Evolutionary conservation across 1,140 invertebrate species (phyloP), one percentile per base, ranked within the genome.

Genomic region (Zaprionus gabonicus): DNA sequence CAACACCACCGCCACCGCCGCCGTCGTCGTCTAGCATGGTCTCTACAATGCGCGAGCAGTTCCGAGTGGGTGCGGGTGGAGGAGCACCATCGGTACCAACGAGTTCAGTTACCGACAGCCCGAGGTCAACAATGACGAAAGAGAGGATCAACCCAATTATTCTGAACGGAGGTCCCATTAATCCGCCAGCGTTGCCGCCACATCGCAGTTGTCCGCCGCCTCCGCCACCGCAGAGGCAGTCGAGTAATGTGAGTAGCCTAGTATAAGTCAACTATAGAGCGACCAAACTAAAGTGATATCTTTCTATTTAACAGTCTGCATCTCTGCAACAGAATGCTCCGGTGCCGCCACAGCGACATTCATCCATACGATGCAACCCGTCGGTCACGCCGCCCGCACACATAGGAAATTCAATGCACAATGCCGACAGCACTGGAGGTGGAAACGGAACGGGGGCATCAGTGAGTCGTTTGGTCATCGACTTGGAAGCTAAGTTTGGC

Each of bases 401-500:
- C 73, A 80, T 91, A 66, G 77, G 78, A 27, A 87, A 83, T 69
- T 53, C 83, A 28, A 77, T 81, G 71, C 85, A 81, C 44, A 73
- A 75, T 58, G 81, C 91, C 64, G 83, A 86, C 58, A 87, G 74
- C 71, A 90, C 59, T 17, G 68, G 68, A 55, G 10, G 17, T 36
- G 73, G 44, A 15, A 25, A 44, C 20, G 49, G 57, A 15, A 38
- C 59, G 15, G 74, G 68, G 12, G 77, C 78, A 51, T 71, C 76
- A 28, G 91, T 93, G 34, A 91, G 83, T 56, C 91, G 92, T 23
- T 76, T 93, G 56, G 86, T 92, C 59, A 86, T 84, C 64, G 92
- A 93, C 76, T 80, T 93, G 79, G 92, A 93, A 67, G 72, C 80
- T n/a, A 92, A 92, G 77, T 93, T 91, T 63, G 91, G 85, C 60